Evolutionary conservation across 2,888 invertebrate species (phyloP), one percentile per base, ranked within the genome.

Genomic region (Pseudoips prasinana): DNA sequence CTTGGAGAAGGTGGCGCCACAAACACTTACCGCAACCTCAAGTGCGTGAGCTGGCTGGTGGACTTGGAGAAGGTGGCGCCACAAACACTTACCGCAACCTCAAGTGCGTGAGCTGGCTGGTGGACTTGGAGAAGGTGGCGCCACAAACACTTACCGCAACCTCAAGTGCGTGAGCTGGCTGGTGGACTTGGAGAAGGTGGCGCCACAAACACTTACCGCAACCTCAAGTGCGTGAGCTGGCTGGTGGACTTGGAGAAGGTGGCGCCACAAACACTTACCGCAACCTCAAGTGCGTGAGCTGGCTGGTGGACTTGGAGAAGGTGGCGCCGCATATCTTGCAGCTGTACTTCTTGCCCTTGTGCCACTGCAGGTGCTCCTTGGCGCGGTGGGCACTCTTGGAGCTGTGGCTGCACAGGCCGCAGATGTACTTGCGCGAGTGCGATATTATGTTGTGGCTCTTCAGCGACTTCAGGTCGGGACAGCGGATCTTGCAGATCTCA

Each of bases 301-400:
- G 20, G 20, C 20, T 20, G 7, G 20, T 20, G 7, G 4, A 5
- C n/a, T 20, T 20, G n/a, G 20, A 2, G n/a, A 20, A 20, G 7
- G 4, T 20, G n/a, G 20, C 20, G 2, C 20, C 20, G 25, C 86
- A 87, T 1, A 66, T 49, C 2, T 76, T 67, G 27, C 86, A 87
- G 0, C 45, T 39, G 25, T 72, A 85, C 0, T 41, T 64, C 3
- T 62, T 64, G 0, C 86, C 86, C 3, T 46, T 56, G 19, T 85
- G 86, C 84, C 81, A 84, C 11, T 65, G 61, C 0, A 57, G 36
- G 31, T 87, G 86, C n/a, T 82, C 81, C 7, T 64, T 70, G 0
- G 85, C 85, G 1, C 67, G 53, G 22, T 74, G 64, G 1, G 67
- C 61, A 0, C 74, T 69, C 1, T 71, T 68, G 0, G 70, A 59